Evolutionary conservation across 2,797 vertebrate genomes (phyloP).

Genomic region (Myioborus miniatus): DNA sequence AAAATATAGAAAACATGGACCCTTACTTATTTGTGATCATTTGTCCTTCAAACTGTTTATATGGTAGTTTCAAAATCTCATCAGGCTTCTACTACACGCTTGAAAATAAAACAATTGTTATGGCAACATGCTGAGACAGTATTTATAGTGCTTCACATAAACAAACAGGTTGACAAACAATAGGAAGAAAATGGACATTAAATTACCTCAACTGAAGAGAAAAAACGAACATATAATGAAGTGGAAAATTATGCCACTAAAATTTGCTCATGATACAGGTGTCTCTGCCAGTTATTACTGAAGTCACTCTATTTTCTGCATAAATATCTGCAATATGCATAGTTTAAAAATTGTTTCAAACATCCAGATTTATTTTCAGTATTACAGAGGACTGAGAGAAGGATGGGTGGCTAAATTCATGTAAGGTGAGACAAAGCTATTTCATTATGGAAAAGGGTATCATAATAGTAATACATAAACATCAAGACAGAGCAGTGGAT

Average conservation of each 20-base stretch:
- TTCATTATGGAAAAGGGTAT: not conserved
- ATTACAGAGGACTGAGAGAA: not conserved
- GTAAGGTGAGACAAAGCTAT: not conserved
- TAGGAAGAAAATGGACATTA: not conserved
- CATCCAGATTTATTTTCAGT: not conserved
- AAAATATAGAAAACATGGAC: not conserved
- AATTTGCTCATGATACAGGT: not conserved
- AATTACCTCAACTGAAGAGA: not conserved
- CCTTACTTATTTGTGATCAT: not conserved
- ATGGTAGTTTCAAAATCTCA: not conserved
- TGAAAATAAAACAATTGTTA: conserved; percentile 32
- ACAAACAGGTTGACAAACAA: conserved; percentile 19
- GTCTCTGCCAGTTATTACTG: not conserved
- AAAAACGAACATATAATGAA: not conserved
- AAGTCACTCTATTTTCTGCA: not conserved
- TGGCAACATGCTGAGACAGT: not conserved
- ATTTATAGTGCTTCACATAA: not conserved
- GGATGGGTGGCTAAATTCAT: not conserved
- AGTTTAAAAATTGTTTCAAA: not conserved
- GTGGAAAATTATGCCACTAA: not conserved
- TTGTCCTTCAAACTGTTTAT: not conserved
- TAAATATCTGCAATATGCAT: not conserved
- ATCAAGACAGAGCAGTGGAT: not conserved
- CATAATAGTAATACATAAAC: not conserved
- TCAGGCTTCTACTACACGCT: not conserved